These are phyloP conservation scores for Acanthacorydalis orientalis DNA, from an alignment of 2,888 invertebrate species.

Conservation along the genomic window DNA sequence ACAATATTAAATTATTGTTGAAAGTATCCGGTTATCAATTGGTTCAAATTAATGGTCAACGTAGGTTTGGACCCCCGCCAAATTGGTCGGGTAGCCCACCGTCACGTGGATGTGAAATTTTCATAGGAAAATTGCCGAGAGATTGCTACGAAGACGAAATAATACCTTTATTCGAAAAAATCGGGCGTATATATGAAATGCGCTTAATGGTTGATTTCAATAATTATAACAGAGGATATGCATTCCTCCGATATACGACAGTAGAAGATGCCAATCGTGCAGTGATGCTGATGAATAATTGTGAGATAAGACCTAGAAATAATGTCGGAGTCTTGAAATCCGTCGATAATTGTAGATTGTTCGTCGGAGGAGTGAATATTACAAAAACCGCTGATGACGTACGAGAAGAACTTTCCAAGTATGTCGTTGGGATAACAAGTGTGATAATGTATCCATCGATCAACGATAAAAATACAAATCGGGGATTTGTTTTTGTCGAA, in stretches of 20 bases:
- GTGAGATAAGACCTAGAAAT: constrained; percentile 44
- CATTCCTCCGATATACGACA: constrained; percentile 51
- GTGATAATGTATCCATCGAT: constrained; percentile 47
- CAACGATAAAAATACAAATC: constrained; percentile 42
- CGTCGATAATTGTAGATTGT: constrained; percentile 68
- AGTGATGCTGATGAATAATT: constrained; percentile 45
- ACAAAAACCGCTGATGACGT: constrained; percentile 48
- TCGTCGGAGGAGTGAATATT: constrained; percentile 36
- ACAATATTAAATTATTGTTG: constrained; percentile 1
- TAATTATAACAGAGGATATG: constrained; percentile 63
- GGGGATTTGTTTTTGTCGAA: constrained; percentile 75
- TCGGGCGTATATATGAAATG: constrained; percentile 56
- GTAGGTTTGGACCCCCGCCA: constrained; percentile 52
- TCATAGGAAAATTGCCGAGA: constrained; percentile 61
- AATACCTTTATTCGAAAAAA: constrained; percentile 46
- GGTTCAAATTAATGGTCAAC: constrained; percentile 63
- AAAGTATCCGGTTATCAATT: constrained; percentile 38
- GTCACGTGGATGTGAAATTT: constrained; percentile 56
- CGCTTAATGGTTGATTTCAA: constrained; percentile 72
- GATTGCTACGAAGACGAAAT: constrained; percentile 65
- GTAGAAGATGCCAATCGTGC: constrained; percentile 45
- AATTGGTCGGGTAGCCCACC: constrained; percentile 32
- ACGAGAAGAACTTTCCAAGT: constrained; percentile 34
- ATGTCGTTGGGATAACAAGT: constrained; percentile 36
- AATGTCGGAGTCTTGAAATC: constrained; percentile 60